Base-by-base conservation (phyloP, 1,140 invertebrate species). In the Monochamus saltuarius region DNA sequence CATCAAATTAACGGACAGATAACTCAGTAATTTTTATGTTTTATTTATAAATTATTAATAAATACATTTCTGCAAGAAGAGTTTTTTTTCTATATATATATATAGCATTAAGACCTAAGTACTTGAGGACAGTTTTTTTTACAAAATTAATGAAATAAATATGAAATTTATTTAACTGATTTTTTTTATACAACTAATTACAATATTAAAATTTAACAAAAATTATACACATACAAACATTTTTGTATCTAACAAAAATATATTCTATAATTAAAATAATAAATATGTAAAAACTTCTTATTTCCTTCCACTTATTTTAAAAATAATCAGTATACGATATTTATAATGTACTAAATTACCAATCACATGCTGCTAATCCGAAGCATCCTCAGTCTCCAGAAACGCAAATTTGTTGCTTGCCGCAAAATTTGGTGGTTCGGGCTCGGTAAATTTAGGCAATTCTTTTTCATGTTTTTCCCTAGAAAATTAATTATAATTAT, bases 391-490 rank as follows among this genome's bases (percentile, higher is more conserved):
- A 13, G 60, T 57, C 22, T 61, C 49, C 83, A 87, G 69, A 66
- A 63, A 71, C 43, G 74, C 71, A 58, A 71, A 75, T 59, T 74
- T 71, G 52, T 75, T 75, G 39, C 59, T 68, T 1, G 57, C 71
- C 17, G 68, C 64, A 50, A 75, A 74, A 59, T 73, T 73, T 17
- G 73, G 68, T 11, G 70, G 69, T 60, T 73, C 72, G 9, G 66
- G 67, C 61, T 73, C 69, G 54, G 74, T 69, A 29, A 76, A 62
- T 65, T 74, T 75, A 16, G 74, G 73, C 72, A 75, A 72, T 43
- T 74, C 73, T 37, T 64, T 65, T 17, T 76, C 72, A 4, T 47
- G 62, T 56, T 54, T 57, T 14, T 73, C 71, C 19, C 71, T 74
- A 56, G 4, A 64, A 70, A 54, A 59, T 53, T 43, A 64, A 43